Evolutionary conservation across 35 echinoderm and acorn worm genomes (phyloP).

Genomic region (Apostichopus californicus): DNA sequence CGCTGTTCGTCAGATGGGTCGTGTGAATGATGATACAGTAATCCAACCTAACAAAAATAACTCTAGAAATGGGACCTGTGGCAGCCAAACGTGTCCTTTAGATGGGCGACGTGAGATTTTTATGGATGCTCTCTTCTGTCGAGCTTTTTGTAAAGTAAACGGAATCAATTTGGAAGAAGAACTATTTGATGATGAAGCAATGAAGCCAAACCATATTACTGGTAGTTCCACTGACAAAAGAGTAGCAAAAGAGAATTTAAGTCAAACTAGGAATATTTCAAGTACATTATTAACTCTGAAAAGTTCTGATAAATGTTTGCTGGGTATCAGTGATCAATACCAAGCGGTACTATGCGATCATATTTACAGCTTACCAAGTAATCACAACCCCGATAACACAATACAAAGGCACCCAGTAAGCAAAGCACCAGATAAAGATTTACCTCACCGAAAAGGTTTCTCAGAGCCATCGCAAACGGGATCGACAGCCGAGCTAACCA

Average conservation of each 20-base stretch:
- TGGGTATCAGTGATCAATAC: neutral
- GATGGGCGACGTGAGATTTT: neutral
- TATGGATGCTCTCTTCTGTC: neutral
- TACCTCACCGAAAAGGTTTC: no score
- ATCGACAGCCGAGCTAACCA: no score
- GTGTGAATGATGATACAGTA: neutral
- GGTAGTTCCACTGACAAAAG: no score
- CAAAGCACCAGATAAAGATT: neutral
- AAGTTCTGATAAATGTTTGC: no score
- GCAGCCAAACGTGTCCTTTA: neutral
- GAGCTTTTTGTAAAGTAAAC: neutral
- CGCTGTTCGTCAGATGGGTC: neutral
- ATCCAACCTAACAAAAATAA: neutral
- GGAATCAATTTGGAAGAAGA: neutral
- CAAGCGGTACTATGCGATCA: neutral
- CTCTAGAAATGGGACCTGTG: neutral
- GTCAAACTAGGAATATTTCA: no score
- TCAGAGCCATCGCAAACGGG: no score
- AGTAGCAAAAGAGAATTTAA: no score
- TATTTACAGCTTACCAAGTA: neutral
- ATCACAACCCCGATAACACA: neutral
- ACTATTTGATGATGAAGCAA: neutral
- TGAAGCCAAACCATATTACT: neutral
- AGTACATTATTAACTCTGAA: no score
- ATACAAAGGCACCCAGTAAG: neutral